Evolutionary conservation across 2,888 invertebrate genomes (phyloP).

Genomic region (Dione vanillae): DNA sequence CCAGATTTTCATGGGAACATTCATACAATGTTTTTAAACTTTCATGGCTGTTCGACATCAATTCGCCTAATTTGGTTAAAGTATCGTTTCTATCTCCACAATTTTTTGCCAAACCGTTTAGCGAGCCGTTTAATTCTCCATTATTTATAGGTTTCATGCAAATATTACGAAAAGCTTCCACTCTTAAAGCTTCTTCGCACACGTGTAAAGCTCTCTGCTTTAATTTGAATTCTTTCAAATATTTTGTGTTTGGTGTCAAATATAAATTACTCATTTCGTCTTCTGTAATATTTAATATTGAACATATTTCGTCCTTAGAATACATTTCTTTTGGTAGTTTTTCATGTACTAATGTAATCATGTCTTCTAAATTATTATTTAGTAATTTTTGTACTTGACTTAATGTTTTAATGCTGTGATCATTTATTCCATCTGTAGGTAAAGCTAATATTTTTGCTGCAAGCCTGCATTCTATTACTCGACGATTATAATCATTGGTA

Average conservation of each 20-base stretch:
- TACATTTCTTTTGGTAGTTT: constrained; percentile 87
- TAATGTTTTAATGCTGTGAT: constrained; percentile 88
- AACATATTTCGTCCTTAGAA: constrained; percentile 87
- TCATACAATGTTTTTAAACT: constrained; percentile 94
- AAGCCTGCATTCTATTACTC: constrained; percentile 97
- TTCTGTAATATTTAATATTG: constrained; percentile 83
- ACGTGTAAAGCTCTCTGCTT: constrained; percentile 95
- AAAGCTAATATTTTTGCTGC: constrained; percentile 90
- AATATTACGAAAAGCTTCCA: constrained; percentile 88
- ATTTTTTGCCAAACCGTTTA: constrained; percentile 54
- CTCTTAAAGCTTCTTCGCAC: constrained; percentile 94
- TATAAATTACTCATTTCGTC: constrained; percentile 83
- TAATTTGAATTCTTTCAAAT: constrained; percentile 90
- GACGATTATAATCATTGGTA: constrained; percentile 93
- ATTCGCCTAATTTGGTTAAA: constrained; percentile 86
- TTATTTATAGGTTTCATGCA: constrained; percentile 77
- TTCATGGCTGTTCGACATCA: constrained; percentile 95
- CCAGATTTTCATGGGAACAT: constrained; percentile 95
- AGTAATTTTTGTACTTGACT: constrained; percentile 90
- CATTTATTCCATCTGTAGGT: constrained; percentile 70
- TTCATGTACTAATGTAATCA: constrained; percentile 87
- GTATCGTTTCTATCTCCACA: constrained; percentile 60
- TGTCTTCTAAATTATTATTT: constrained; percentile 85
- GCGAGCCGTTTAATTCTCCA: constrained; percentile 54
- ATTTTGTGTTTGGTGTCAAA: constrained; percentile 82